Conservation (phyloP, 2,797 vertebrate species). For the Galaxias olidus region DNA sequence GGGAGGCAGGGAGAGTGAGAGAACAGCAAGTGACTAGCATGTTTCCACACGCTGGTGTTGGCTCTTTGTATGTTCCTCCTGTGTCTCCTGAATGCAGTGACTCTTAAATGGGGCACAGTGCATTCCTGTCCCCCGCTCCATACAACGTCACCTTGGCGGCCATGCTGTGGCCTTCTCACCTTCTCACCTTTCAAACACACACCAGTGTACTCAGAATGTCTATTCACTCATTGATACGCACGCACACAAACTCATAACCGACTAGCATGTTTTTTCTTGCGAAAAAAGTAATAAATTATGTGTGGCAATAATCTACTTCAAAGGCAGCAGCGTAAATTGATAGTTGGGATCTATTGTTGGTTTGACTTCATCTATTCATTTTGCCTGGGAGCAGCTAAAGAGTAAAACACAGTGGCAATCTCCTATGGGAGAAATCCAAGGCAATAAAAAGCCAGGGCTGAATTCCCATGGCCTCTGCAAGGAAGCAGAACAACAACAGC, state of each 20-base stretch:
- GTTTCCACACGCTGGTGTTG: slow-evolving; percentile 59
- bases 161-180: background rate
- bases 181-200: slow-evolving; percentile 1
- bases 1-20: slow-evolving; percentile 29
- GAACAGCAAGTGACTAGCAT: slow-evolving; percentile 53
- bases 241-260: too few relatives aligned
- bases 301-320: background rate
- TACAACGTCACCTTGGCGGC: slow-evolving; percentile 17
- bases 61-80: slow-evolving; percentile 55
- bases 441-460: slow-evolving; percentile 34
- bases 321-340: slow-evolving; percentile 21
- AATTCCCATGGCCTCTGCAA: slow-evolving; percentile 81
- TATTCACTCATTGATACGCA: too few relatives aligned
- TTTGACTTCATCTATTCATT: slow-evolving; percentile 40
- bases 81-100: slow-evolving; percentile 47
- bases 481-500: slow-evolving; percentile 78
- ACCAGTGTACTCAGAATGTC: background rate
- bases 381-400: slow-evolving; percentile 7
- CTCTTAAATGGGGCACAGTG: slow-evolving; percentile 40
- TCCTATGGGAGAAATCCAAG: slow-evolving; percentile 34
- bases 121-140: slow-evolving; percentile 34
- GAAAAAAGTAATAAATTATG: slow-evolving; percentile 22
- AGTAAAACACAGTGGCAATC: slow-evolving; percentile 21
- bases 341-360: slow-evolving; percentile 42
- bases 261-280: too few relatives aligned